Evolutionary conservation across 2,888 invertebrate species (phyloP), one percentile per base, ranked within the genome.

Genomic region (Scaptodrosophila latifasciaeformis): DNA sequence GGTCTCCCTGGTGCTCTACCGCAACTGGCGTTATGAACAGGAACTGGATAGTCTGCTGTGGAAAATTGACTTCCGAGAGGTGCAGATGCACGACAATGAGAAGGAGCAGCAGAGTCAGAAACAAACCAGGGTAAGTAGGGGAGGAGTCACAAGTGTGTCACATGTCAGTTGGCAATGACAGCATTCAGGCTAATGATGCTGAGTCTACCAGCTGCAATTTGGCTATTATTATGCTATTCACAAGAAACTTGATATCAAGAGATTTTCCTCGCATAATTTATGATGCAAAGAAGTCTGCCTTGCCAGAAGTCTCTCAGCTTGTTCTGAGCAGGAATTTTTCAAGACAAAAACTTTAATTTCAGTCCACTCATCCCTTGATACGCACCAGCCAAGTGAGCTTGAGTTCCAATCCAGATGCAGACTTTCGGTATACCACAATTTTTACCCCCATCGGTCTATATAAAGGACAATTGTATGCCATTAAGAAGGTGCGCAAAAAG

Each of bases 1-100:
- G 2, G 91, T 94, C n/a, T 90, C 91, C 0, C 87, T 95, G 51
- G 90, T 95, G 0, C 88, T 94, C 9, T 95, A 93, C 87, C 91
- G 96, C 55, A 96, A 96, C 85, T 96, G 96, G 96, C 91, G 92
- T 31, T 96, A 97, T 85, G 96, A 97, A 83, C 96, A 96, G 81
- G 96, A 96, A 81, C 88, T 97, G 64, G 96, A 96, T 84, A 96
- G 95, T 50, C 87, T 97, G 31, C 89, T 97, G 31, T 97, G 97
- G 97, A 96, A 96, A 87, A 93, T 97, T 54, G 96, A 97, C 87
- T 96, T 92, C 87, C 91, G 92, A 59, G 96, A 97, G 76, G 92
- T 97, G 43, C 92, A 95, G 81, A 89, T 94, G 68, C 90, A 90
- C 69, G 91, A 91, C 53, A 85, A 72, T 63, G 88, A 89, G 65